Evolutionary conservation across 2,113 vertebrate genomes (phyloP).

Genomic region (Diadophis punctatus): DNA sequence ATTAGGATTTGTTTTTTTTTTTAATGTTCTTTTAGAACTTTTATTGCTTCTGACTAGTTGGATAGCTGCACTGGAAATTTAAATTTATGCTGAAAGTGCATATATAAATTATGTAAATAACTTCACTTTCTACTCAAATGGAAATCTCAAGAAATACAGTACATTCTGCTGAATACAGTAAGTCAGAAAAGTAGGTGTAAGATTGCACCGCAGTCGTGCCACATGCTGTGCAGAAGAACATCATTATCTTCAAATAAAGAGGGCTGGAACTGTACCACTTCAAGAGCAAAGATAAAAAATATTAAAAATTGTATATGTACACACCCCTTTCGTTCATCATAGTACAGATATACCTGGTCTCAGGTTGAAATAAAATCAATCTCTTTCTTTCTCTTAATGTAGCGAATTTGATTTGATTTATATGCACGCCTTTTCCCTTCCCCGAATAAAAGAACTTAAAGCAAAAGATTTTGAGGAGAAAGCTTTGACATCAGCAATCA

Average conservation of each 20-base stretch:
- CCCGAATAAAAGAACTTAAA: neutral
- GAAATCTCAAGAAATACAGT: neutral
- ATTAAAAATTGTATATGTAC: neutral
- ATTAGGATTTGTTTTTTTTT: neutral
- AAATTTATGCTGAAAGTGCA: neutral
- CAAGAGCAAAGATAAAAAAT: neutral
- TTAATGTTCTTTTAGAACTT: neutral
- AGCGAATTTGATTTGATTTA: neutral
- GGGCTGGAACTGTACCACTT: neutral
- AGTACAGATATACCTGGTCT: neutral
- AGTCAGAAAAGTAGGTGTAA: neutral
- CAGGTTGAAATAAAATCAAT: neutral
- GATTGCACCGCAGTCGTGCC: neutral
- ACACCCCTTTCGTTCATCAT: neutral
- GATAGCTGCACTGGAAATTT: neutral
- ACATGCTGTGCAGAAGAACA: neutral
- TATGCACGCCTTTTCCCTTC: neutral
- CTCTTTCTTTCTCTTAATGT: neutral
- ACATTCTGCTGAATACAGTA: neutral
- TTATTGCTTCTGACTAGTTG: neutral
- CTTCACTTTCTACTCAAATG: neutral
- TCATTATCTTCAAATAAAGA: neutral
- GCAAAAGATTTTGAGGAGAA: neutral
- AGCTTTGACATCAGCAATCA: neutral
- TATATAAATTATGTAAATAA: neutral